These are phyloP conservation scores for Dryobates pubescens DNA, from an alignment of 2,797 vertebrate genomes.

Conservation along the genomic window DNA sequence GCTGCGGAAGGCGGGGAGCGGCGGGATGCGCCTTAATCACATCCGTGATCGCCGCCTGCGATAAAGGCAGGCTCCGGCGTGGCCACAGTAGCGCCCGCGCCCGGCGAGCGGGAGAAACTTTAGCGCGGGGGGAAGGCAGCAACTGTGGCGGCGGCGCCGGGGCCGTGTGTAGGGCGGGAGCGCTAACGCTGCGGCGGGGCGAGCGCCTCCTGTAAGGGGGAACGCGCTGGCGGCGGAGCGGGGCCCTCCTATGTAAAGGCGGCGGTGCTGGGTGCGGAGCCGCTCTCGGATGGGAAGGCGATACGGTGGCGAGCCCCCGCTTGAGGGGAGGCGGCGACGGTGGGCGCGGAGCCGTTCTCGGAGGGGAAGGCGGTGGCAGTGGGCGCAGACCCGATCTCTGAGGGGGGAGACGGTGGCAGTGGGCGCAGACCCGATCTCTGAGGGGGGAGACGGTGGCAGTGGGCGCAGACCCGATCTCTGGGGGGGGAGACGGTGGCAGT, in stretches of 20 bases:
- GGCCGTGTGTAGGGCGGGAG: not conserved
- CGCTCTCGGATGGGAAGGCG: not conserved
- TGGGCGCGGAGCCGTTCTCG: no score
- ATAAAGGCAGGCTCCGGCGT: not conserved
- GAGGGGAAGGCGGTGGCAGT: not conserved
- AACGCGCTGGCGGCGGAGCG: not conserved
- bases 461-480: not conserved
- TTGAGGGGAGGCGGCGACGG: no score
- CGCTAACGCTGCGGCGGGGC: not conserved
- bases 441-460: not conserved
- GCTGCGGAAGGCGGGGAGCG: not conserved
- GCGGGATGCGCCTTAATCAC: not conserved
- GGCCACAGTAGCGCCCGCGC: not conserved
- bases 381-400: not conserved
- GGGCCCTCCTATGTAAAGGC: not conserved
- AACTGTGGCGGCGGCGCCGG: not conserved
- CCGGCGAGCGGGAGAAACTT: not conserved
- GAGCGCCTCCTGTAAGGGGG: not conserved
- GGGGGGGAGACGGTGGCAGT: no score
- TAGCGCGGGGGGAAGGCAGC: not conserved
- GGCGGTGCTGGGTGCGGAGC: not conserved
- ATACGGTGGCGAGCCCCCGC: no score
- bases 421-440: not conserved
- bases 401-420: not conserved
- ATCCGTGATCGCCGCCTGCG: not conserved